Evolutionary conservation across 2,797 vertebrate species (phyloP).

Genomic region (Sciaenops ocellatus): DNA sequence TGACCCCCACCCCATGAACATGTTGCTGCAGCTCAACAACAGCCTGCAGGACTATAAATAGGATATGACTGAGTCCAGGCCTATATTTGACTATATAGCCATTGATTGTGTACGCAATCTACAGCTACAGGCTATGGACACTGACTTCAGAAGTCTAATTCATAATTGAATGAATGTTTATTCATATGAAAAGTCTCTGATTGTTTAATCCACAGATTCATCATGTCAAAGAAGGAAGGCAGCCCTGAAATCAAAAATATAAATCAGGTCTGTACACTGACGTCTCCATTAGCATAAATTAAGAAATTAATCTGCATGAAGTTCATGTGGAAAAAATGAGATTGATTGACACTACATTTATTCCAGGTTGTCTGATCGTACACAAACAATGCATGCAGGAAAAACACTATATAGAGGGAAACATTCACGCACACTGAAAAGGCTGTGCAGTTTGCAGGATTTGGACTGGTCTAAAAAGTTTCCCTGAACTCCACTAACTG

Average conservation of each 20-base stretch:
- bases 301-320: not conserved
- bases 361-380: too few species aligned
- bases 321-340: not conserved
- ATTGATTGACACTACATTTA: fast-evolving
- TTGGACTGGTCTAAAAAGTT: not conserved
- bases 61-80: conserved; percentile 17
- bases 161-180: not conserved
- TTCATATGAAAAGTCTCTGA: not conserved
- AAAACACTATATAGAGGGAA: not conserved
- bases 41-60: conserved; percentile 68
- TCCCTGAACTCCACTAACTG: not conserved
- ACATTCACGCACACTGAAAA: not conserved
- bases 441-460: not conserved
- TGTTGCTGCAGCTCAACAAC: conserved; percentile 55
- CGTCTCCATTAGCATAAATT: not conserved
- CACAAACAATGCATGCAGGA: too few species aligned
- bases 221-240: not conserved
- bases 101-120: conserved; percentile 12
- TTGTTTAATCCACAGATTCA: not conserved
- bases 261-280: not conserved
- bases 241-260: not conserved
- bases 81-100: conserved; percentile 33
- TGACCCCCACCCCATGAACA: conserved; percentile 53
- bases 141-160: not conserved
- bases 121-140: not conserved